phyloP scores from a whole-genome alignment of 2,113 vertebrate genomes.

The Esox niger region DNA sequence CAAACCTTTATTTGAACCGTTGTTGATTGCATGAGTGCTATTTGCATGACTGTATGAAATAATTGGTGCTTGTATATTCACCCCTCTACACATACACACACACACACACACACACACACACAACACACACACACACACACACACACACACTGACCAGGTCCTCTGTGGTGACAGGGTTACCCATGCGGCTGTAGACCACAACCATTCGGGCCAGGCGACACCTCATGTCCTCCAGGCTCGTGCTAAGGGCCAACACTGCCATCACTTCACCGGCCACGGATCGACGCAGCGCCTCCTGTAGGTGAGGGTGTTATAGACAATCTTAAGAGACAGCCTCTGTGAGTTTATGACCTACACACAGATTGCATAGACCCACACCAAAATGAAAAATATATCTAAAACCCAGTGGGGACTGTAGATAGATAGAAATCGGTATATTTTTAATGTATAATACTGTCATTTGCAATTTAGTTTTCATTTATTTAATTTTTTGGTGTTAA shows the following conservation, averaged over 20 bases:
- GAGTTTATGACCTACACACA: too few species aligned
- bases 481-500: too few species aligned
- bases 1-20: not conserved
- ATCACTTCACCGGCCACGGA: conserved; percentile 84
- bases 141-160: conserved; percentile 74
- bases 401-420: too few species aligned
- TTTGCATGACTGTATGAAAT: not conserved
- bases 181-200: conserved; percentile 79
- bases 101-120: not conserved
- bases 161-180: conserved; percentile 77
- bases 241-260: conserved; percentile 81
- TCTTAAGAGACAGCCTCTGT: too few species aligned
- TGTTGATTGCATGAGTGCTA: too few species aligned
- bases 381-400: too few species aligned
- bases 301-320: not conserved
- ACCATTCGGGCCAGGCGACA: conserved; percentile 79
- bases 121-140: conserved; percentile 1
- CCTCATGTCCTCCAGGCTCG: conserved; percentile 77
- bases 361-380: too few species aligned
- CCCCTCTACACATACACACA: not conserved
- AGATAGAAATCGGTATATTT: too few species aligned
- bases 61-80: not conserved
- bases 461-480: too few species aligned
- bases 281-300: conserved; percentile 81
- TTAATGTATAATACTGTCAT: too few species aligned